Base-by-base conservation (phyloP, 1,140 invertebrate genomes). In the Eumaeus atala region DNA sequence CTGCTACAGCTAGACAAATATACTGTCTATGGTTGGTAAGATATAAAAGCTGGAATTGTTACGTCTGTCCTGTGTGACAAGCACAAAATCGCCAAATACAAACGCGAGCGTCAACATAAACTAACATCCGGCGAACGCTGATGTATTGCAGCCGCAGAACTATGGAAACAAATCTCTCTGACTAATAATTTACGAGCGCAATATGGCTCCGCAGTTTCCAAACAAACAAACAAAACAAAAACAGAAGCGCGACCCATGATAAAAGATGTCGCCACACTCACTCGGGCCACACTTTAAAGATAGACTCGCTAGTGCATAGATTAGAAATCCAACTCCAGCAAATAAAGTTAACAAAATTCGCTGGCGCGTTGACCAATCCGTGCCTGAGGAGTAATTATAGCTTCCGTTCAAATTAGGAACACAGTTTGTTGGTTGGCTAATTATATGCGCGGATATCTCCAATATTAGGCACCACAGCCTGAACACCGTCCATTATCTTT, bases 101-200 rank as follows among this genome's bases (percentile, higher is more conserved):
- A 76, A 50, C 74, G 70, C 75, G 70, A 62, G 65, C 70, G 79
- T 82, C 79, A 82, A 71, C 77, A 80, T 83, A 80, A 81, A 82
- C 75, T 76, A 83, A 75, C 77, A 81, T 81, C 77, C 82, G 77
- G 72, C 68, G 67, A 76, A 78, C 70, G 71, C 65, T 85, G 82
- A 86, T 80, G 70, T 70, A 86, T 84, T 68, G 79, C 76, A 64
- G 76, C 80, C 79, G 74, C 83, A 78, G 73, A 77, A 80, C 83
- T 83, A 84, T 81, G 77, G 77, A 81, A 84, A 84, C 83, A 84
- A 84, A 84, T 86, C 80, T 86, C 80, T 76, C 72, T 61, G 59
- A 56, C 67, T 66, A 77, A 86, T 83, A 81, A 86, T 83, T 86
- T 81, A 86, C 76, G 71, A 67, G 70, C 74, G 79, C 80, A 81